Percentiles rank a stretch among this genome's conserved stretches.
Conservation (phyloP, 2,888 invertebrate species). For the Synergus gifuensis region DNA sequence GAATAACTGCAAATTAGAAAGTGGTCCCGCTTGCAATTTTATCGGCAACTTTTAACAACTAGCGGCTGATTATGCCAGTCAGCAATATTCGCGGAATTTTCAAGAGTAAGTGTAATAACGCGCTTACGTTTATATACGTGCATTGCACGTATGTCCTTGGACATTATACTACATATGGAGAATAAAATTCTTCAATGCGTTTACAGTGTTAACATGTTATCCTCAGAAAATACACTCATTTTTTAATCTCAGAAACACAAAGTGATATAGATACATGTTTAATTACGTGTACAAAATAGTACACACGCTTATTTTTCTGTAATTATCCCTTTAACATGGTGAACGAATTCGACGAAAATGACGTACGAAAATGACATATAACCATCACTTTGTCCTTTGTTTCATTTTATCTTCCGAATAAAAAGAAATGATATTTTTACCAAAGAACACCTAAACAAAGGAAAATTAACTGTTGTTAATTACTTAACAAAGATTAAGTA, state of each 20-base stretch:
- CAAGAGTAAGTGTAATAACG: background rate
- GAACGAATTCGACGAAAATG: background rate
- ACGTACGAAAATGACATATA: background rate
- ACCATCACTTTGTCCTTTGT: background rate
- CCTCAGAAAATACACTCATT: slow-evolving; percentile 22
- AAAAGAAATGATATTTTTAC: background rate
- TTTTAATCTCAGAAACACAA: background rate
- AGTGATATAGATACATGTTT: background rate
- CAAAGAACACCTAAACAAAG: background rate
- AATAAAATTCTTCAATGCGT: slow-evolving; percentile 30
- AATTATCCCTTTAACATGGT: too few relatives aligned
- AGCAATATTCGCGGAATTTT: background rate
- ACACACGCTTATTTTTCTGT: background rate
- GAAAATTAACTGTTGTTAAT: background rate
- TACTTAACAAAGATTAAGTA: background rate
- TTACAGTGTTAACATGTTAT: slow-evolving; percentile 13
- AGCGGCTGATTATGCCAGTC: background rate
- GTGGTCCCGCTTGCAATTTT: background rate
- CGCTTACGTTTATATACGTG: background rate
- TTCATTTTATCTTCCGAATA: background rate
- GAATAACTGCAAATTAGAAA: background rate
- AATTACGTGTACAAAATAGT: background rate
- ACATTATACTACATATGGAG: background rate
- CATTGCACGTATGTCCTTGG: slow-evolving; percentile 13
- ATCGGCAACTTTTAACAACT: background rate